Evolutionary conservation across 2,113 vertebrate species (phyloP).

Genomic region (Trochalopteron elliotii): DNA sequence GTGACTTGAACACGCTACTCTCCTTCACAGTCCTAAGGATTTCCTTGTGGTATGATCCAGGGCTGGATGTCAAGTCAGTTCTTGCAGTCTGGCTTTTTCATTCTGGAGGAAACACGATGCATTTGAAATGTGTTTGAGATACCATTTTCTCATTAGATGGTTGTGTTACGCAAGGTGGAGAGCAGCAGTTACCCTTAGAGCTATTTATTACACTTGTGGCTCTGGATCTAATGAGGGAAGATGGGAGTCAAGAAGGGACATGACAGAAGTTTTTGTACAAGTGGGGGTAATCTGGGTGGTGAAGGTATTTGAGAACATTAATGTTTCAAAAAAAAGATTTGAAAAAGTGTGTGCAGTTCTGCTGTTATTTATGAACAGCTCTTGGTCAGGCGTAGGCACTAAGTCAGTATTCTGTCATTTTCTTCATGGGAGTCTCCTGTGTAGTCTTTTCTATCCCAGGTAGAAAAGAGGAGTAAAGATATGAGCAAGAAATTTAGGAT

Average conservation of each 20-base stretch:
- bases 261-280: conserved; percentile 12
- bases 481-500: background rate
- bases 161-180: conserved; percentile 48
- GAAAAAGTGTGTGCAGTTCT: background rate
- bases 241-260: conserved; percentile 53
- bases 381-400: background rate
- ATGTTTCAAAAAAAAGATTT: background rate
- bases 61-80: conserved; percentile 41
- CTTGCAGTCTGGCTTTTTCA: conserved; percentile 30
- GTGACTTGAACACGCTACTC: background rate
- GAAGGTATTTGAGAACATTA: background rate
- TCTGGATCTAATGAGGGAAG: conserved; percentile 21
- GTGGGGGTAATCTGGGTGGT: background rate
- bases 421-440: background rate
- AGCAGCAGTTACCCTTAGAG: conserved; percentile 50
- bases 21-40: background rate
- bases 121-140: conserved; percentile 26
- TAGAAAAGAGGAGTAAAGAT: background rate
- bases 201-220: conserved; percentile 34
- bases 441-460: background rate
- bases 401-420: background rate
- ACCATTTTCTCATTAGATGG: conserved; percentile 12
- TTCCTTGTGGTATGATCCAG: background rate
- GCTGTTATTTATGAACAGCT: background rate
- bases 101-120: background rate